Evolutionary conservation across 2,113 vertebrate genomes (phyloP), one percentile per base, ranked within the genome.

Genomic region (Cathartes aura): DNA sequence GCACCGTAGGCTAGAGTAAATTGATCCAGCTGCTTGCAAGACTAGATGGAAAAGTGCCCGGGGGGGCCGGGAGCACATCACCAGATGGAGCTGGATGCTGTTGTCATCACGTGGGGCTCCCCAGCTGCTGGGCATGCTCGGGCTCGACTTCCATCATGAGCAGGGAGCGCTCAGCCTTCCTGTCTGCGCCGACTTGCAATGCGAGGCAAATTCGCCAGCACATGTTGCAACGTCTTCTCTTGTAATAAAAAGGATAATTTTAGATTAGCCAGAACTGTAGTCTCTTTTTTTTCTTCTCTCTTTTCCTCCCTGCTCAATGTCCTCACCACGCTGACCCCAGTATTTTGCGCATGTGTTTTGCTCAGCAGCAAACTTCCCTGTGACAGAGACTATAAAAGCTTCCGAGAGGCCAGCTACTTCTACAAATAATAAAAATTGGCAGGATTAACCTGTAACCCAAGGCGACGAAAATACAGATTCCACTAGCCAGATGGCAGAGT

Each of bases 1-100:
- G 8, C 96, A 97, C 97, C 96, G 95, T 98, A 95, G 86, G 96
- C 96, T 98, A 92, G 93, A 98, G 98, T 98, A 98, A 99, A 99
- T 98, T 97, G 98, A 99, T 99, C 98, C 98, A 98, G 98, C 98
- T 99, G 99, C 98, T 99, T 98, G 98, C 98, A 98, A 99, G 98
- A 98, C 98, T 98, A 98, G 98, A 99, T 98, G 99, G 98, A 98
- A 99, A 98, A 98, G 98, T 93, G 97, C 98, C 98, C 53, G 62
- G 91, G 98, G 97, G 94, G 97, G 96, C 87, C 85, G 88, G 94
- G 97, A 96, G 94, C 82, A 94, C 98, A 98, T 98, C 98, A 98
- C 98, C 98, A 99, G 99, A 99, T 99, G 98, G 98, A 98, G 98
- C 97, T 97, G 97, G 97, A 98, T 95, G 97, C 97, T 99, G 98